These are phyloP conservation scores for Nannospalax galili DNA, from an alignment of 2,113 vertebrate genomes.

Conservation along the genomic window DNA sequence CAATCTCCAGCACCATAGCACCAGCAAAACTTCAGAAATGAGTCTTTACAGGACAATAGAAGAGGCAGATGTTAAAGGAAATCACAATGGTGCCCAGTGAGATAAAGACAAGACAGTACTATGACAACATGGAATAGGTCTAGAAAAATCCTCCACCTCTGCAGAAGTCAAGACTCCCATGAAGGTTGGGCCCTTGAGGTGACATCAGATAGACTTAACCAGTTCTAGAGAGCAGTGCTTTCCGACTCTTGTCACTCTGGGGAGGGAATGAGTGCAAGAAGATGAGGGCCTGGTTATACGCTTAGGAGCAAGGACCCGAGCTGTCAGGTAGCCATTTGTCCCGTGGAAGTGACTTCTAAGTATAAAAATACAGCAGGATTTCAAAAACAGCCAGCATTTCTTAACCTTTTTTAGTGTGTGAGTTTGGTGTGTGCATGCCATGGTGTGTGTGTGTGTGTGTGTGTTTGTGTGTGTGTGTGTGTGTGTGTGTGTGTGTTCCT, in stretches of 20 bases:
- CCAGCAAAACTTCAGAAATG: background rate
- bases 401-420: too few relatives aligned
- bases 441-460: too few relatives aligned
- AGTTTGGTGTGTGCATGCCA: too few relatives aligned
- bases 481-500: too few relatives aligned
- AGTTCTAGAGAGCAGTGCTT: too few relatives aligned
- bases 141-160: too few relatives aligned
- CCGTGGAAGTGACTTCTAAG: background rate
- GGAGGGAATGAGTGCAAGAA: too few relatives aligned
- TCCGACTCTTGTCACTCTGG: too few relatives aligned
- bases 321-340: too few relatives aligned
- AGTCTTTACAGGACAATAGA: background rate
- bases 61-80: background rate
- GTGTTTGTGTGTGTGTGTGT: too few relatives aligned
- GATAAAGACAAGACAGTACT: background rate
- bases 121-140: background rate
- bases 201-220: background rate
- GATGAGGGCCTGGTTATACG: too few relatives aligned
- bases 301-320: too few relatives aligned
- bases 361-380: background rate
- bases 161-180: background rate
- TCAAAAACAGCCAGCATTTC: background rate
- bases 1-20: background rate
- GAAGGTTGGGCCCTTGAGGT: background rate
- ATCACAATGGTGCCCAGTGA: background rate